Conservation (phyloP, 2,797 vertebrate species). For the Acipenser transmontanus region DNA sequence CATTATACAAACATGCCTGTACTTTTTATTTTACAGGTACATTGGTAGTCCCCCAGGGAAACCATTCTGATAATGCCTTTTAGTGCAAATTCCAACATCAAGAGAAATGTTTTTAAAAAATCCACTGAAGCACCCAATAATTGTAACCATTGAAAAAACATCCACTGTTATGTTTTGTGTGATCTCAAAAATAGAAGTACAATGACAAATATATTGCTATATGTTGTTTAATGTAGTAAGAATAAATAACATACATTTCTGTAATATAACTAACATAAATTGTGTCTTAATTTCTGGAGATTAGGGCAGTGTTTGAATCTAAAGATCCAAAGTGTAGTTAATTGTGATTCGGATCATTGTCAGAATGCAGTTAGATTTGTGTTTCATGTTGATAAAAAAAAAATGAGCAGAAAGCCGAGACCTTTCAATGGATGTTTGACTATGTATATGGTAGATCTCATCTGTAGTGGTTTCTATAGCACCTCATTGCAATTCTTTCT, state of each 20-base stretch:
- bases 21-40: slow-evolving; percentile 3
- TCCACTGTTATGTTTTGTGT: neutral
- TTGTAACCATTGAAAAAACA: slow-evolving; percentile 3
- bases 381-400: too few species aligned
- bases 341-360: slow-evolving; percentile 11
- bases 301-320: slow-evolving; percentile 3
- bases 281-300: neutral
- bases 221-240: slow-evolving; percentile 2
- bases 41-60: neutral
- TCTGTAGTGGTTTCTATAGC: slow-evolving; percentile 42
- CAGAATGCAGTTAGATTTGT: neutral
- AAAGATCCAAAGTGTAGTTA: slow-evolving; percentile 14
- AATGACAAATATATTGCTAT: neutral
- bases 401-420: too few species aligned
- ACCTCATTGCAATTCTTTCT: slow-evolving; percentile 53
- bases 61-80: slow-evolving; percentile 8
- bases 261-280: neutral
- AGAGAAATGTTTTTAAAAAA: neutral
- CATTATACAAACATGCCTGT: neutral
- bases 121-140: neutral
- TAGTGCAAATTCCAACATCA: slow-evolving; percentile 1
- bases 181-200: slow-evolving; percentile 3
- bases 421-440: slow-evolving; percentile 6
- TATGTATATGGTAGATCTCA: neutral
- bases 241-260: slow-evolving; percentile 9